Evolutionary conservation across 2,797 vertebrate species (phyloP).

Genomic region (Artibeus lituratus): DNA sequence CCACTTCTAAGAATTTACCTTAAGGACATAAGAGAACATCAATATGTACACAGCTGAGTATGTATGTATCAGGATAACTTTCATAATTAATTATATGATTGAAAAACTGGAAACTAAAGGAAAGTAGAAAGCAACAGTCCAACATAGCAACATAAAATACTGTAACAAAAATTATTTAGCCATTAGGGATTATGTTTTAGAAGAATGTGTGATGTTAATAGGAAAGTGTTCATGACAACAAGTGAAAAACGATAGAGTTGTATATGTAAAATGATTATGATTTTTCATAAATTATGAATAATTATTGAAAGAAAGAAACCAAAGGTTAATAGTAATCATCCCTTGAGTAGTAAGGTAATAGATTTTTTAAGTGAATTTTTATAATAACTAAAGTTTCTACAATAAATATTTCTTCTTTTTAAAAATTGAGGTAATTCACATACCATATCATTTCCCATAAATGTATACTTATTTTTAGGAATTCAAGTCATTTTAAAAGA

Average conservation of each 20-base stretch:
- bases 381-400: background rate
- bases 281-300: conserved; percentile 8
- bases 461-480: conserved; percentile 4
- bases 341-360: background rate
- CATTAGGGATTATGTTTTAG: background rate
- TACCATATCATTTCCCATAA: background rate
- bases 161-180: background rate
- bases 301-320: background rate
- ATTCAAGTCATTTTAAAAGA: background rate
- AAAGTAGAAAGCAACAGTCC: background rate
- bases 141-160: background rate
- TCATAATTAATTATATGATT: background rate
- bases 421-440: background rate
- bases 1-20: background rate
- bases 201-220: background rate
- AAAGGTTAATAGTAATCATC: background rate
- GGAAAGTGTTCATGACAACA: background rate
- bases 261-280: background rate
- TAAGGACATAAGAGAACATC: background rate
- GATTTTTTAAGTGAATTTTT: background rate
- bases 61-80: background rate
- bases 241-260: background rate
- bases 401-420: background rate
- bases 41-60: background rate
- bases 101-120: background rate